Base-by-base conservation (phyloP, 2,797 vertebrate genomes). In the Gorsachius magnificus region DNA sequence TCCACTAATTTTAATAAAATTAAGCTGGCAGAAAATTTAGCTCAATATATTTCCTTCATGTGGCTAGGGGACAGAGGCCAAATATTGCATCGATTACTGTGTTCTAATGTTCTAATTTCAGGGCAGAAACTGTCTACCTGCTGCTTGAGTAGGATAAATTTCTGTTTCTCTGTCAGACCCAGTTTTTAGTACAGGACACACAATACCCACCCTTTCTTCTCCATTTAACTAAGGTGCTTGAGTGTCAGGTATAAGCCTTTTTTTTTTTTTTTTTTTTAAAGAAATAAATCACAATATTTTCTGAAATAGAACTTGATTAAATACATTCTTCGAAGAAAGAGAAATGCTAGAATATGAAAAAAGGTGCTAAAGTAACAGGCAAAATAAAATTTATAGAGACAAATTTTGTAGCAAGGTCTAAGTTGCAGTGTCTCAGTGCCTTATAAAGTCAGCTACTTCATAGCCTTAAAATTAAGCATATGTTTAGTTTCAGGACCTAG, bases 1-100 rank as follows among this genome's bases (percentile, higher is more conserved):
- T 97, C 95, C 94, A 94, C 85, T 96, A 93, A 96, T 96, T 97
- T 95, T 93, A 96, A 79, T 96, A 93, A 94, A 94, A 95, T 97
- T 92, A 96, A 89, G 90, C 77, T 92, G 87, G 89, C 76, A 93
- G 63, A 88, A 89, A 94, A 93, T 93, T 94, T 89, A 92, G 71
- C 71, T 92, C 33, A 61, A 88, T 89, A 63, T 92, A 94, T 90
- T 95, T 97, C 72, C 93, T 96, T 96, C 93, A 91, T 95, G 87
- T 81, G 79, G 77, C 50, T 87, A 89, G 87, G 92, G 87, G 71
- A 93, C 60, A 88, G 72, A 89, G 85, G 94, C 90, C 91, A 93
- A 95, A 94, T 88, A 90, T 90, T 60, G 51, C 77, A 85, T 88
- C 29, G 86, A 97, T 90, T 46, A 81, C 83, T 77, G 21, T 68